Conservation (phyloP, 2,113 vertebrate genomes). For the Oryzias curvinotus region DNA sequence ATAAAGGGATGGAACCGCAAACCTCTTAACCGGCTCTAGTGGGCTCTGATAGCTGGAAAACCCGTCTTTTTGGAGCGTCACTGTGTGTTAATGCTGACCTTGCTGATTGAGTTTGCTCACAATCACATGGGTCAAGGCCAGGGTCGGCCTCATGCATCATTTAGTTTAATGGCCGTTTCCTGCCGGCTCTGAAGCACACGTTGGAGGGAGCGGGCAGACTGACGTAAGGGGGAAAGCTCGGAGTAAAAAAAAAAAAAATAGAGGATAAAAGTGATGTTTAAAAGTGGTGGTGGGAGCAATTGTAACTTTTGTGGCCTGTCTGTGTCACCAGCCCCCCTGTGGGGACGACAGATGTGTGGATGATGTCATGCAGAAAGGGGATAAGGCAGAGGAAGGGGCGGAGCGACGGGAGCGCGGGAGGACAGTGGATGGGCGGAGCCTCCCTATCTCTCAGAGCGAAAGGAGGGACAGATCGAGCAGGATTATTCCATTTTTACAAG, state of each 20-base stretch:
- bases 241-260: neutral
- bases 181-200: constrained; percentile 57
- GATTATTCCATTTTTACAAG: constrained; percentile 47
- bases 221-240: constrained; percentile 19
- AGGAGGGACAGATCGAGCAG: constrained; percentile 29
- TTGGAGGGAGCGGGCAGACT: constrained; percentile 28
- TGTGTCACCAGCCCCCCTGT: constrained; percentile 73
- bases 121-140: constrained; percentile 74
- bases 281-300: constrained; percentile 1
- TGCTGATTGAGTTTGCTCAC: constrained; percentile 71
- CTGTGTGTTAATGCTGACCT: constrained; percentile 53
- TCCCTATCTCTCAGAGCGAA: constrained; percentile 32
- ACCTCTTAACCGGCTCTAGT: constrained; percentile 51
- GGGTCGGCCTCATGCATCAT: constrained; percentile 67
- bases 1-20: constrained; percentile 46
- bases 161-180: constrained; percentile 71
- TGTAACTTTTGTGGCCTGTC: constrained; percentile 69
- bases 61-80: constrained; percentile 25
- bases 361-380: constrained; percentile 79
- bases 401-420: constrained; percentile 63
- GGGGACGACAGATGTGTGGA: constrained; percentile 79
- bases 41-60: constrained; percentile 50
- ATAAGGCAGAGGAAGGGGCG: constrained; percentile 60
- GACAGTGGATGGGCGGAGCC: constrained; percentile 62
- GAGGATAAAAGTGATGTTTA: constrained; percentile 2